Conservation (phyloP, 2,797 vertebrate species). For the Philypnodon macrostomus region DNA sequence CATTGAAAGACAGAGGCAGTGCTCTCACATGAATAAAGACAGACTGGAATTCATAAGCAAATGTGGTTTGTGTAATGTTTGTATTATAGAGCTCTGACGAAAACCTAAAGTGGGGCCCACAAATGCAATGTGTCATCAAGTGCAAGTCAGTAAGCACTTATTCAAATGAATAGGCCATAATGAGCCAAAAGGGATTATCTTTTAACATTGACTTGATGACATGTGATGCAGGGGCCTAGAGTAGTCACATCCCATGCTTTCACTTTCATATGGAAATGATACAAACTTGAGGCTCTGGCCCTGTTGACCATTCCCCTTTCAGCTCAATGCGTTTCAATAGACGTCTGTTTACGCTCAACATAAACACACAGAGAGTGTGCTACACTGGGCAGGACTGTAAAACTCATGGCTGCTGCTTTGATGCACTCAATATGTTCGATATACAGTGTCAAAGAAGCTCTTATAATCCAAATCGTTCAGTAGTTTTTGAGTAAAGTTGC, state of each 20-base stretch:
- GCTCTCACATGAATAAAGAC: constrained; percentile 18
- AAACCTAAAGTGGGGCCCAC: not conserved
- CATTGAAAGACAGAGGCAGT: constrained; percentile 37
- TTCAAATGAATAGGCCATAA: not conserved
- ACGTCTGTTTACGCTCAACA: constrained; percentile 49
- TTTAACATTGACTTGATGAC: not conserved
- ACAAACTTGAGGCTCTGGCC: constrained; percentile 11
- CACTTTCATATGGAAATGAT: constrained; percentile 66
- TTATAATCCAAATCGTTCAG: too few relatives aligned
- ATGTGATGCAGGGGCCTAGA: constrained; percentile 25
- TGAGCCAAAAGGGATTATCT: too few relatives aligned
- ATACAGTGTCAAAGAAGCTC: not conserved
- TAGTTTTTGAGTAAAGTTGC: too few relatives aligned
- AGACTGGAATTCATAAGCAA: constrained; percentile 23
- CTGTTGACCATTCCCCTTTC: constrained; percentile 26
- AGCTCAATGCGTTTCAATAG: constrained; percentile 39
- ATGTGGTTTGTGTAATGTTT: too few relatives aligned
- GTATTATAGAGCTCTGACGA: too few relatives aligned
- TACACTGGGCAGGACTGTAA: constrained; percentile 9
- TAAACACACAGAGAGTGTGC: constrained; percentile 44
- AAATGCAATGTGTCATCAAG: not conserved
- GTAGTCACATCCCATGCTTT: constrained; percentile 22
- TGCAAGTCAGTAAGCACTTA: not conserved
- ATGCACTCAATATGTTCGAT: not conserved
- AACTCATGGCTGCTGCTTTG: not conserved